Evolutionary conservation across 1,140 invertebrate genomes (phyloP).

Genomic region (silkworm (Bombyx mori)): DNA sequence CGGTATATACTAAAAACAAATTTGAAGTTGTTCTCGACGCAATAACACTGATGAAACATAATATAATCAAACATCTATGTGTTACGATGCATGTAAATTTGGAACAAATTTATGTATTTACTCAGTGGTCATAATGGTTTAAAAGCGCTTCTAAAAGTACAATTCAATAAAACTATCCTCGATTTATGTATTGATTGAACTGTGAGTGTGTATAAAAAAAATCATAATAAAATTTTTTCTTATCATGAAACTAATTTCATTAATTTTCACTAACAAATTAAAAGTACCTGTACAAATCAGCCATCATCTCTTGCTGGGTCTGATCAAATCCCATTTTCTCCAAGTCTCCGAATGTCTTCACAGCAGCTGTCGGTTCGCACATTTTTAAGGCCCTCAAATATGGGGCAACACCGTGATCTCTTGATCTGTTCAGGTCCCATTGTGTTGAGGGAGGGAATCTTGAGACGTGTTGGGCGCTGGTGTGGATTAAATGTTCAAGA

Average conservation of each 20-base stretch:
- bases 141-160: too few species aligned
- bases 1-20: too few species aligned
- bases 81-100: too few species aligned
- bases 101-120: too few species aligned
- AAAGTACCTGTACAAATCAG: slow-evolving; percentile 75
- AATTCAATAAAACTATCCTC: slow-evolving; percentile 2
- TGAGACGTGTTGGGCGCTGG: slow-evolving; percentile 65
- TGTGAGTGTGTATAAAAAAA: too few species aligned
- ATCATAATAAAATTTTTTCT: too few species aligned
- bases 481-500: slow-evolving; percentile 58
- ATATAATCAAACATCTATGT: not conserved
- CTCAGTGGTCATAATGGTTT: too few species aligned
- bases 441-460: slow-evolving; percentile 32
- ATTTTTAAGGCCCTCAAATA: slow-evolving; percentile 83
- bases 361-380: slow-evolving; percentile 74
- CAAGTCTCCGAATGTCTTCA: slow-evolving; percentile 76
- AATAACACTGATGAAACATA: not conserved
- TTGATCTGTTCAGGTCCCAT: slow-evolving; percentile 70
- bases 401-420: slow-evolving; percentile 93
- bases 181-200: not conserved
- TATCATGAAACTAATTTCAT: too few species aligned
- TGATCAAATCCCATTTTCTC: slow-evolving; percentile 74
- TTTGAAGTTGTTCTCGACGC: not conserved
- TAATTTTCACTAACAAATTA: too few species aligned
- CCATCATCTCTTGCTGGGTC: slow-evolving; percentile 72